phyloP scores from a whole-genome alignment of 2,113 vertebrate genomes.

The Sturnira hondurensis region DNA sequence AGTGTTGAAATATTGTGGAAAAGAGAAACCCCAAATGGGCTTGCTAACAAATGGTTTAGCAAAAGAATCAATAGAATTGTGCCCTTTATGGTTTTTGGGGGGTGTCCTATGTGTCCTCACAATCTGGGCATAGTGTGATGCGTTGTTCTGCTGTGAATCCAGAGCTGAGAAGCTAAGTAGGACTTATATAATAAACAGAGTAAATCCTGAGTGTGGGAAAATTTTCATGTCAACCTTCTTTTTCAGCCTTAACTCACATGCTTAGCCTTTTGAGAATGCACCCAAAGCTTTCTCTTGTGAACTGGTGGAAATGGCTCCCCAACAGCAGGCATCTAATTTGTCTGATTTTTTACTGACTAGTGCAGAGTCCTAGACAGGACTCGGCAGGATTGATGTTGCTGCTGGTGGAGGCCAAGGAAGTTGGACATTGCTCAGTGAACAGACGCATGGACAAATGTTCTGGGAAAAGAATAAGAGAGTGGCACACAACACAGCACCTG shows the following conservation, averaged over 20 bases:
- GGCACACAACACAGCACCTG: neutral
- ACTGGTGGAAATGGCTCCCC: slow-evolving; percentile 58
- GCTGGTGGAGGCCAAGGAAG: neutral
- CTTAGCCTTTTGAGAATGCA: slow-evolving; percentile 71
- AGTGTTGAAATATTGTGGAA: slow-evolving; percentile 60
- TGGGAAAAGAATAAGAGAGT: slow-evolving; percentile 17
- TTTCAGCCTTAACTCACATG: slow-evolving; percentile 57
- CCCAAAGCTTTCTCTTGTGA: slow-evolving; percentile 71
- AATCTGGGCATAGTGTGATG: slow-evolving; percentile 69
- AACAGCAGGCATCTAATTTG: slow-evolving; percentile 50
- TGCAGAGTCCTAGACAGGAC: slow-evolving; percentile 54
- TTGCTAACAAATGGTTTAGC: slow-evolving; percentile 64
- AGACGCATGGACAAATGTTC: neutral
- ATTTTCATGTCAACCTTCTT: slow-evolving; percentile 53
- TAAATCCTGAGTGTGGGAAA: slow-evolving; percentile 73
- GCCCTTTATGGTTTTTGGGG: slow-evolving; percentile 54
- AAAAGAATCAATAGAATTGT: slow-evolving; percentile 63
- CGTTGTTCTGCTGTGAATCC: slow-evolving; percentile 78
- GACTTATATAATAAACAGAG: slow-evolving; percentile 65
- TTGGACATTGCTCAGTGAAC: neutral
- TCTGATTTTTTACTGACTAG: slow-evolving; percentile 68
- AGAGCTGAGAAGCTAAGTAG: slow-evolving; percentile 81
- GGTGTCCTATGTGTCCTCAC: slow-evolving; percentile 55
- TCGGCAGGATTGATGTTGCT: slow-evolving; percentile 57
- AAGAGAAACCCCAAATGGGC: slow-evolving; percentile 28